These are phyloP conservation scores for Argyra leucocephala DNA, from an alignment of 2,888 invertebrate genomes.

Conservation along the genomic window DNA sequence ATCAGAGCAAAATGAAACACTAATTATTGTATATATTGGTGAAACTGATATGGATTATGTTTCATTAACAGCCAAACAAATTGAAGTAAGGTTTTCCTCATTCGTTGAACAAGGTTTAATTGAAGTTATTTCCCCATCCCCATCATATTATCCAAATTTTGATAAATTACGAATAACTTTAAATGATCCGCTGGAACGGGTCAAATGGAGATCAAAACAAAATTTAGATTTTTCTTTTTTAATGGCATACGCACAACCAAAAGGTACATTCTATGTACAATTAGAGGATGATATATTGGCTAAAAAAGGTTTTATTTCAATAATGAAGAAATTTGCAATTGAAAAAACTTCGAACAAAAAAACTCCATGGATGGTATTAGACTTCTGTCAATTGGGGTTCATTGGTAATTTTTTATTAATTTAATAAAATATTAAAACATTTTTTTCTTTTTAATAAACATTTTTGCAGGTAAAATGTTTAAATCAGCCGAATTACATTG, in stretches of 20 bases:
- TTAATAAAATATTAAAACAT: neutral
- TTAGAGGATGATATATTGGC: slow-evolving; percentile 90
- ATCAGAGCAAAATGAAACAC: slow-evolving; percentile 61
- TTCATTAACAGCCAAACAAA: slow-evolving; percentile 60
- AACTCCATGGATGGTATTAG: slow-evolving; percentile 76
- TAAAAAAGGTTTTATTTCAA: slow-evolving; percentile 70
- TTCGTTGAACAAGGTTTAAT: slow-evolving; percentile 71
- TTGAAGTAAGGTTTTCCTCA: slow-evolving; percentile 64
- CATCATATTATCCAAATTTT: slow-evolving; percentile 81
- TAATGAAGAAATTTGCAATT: slow-evolving; percentile 74
- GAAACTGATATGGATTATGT: slow-evolving; percentile 75
- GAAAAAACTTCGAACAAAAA: slow-evolving; percentile 62
- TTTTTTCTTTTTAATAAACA: slow-evolving; percentile 5
- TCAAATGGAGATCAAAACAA: slow-evolving; percentile 89
- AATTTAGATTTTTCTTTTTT: slow-evolving; percentile 88
- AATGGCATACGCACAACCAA: slow-evolving; percentile 85
- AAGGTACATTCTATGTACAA: slow-evolving; percentile 83
- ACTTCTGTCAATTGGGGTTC: slow-evolving; percentile 89
- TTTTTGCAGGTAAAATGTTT: slow-evolving; percentile 67
- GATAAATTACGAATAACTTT: slow-evolving; percentile 65
- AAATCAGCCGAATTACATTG: slow-evolving; percentile 76
- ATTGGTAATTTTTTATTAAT: slow-evolving; percentile 54
- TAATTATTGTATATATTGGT: slow-evolving; percentile 80
- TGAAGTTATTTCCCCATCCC: slow-evolving; percentile 78
- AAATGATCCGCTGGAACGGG: slow-evolving; percentile 76